These are phyloP conservation scores for Tupaia tana DNA, from an alignment of 2,113 vertebrate genomes.

Conservation along the genomic window DNA sequence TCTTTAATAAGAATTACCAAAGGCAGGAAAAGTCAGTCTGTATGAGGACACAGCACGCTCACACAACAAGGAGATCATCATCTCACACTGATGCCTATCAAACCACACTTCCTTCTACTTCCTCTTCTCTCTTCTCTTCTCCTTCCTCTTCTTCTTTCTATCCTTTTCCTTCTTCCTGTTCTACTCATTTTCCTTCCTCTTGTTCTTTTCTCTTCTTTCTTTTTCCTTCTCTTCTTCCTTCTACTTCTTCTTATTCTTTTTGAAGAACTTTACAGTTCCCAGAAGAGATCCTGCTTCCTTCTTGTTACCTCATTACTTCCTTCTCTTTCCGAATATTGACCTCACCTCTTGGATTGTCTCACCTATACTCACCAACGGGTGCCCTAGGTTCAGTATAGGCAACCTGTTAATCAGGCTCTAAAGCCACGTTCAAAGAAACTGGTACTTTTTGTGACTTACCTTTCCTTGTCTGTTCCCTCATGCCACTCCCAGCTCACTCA, in stretches of 20 bases:
- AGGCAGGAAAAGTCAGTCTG: neutral
- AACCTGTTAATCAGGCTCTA: conserved; percentile 66
- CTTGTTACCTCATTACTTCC: neutral
- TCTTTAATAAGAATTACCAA: neutral
- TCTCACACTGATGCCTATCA: neutral
- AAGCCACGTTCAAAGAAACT: neutral
- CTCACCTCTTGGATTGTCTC: conserved; percentile 27
- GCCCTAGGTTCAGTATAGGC: neutral
- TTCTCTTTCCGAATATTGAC: conserved; percentile 28
- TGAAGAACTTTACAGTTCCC: neutral
- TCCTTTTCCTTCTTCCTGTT: neutral
- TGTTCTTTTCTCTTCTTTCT: neutral
- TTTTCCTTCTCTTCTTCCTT: neutral
- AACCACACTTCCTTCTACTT: neutral
- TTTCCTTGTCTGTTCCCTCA: conserved; percentile 1
- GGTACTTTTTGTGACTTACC: neutral
- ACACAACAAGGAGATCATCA: neutral
- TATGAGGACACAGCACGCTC: neutral
- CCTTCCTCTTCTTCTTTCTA: neutral
- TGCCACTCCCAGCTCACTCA: neutral
- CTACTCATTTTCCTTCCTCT: neutral
- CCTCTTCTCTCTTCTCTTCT: too few species aligned
- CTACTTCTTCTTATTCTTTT: neutral
- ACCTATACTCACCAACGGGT: neutral
- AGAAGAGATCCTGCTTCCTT: neutral